Evolutionary conservation across 2,888 invertebrate species (phyloP).

Genomic region (Epirrhoe alternata): DNA sequence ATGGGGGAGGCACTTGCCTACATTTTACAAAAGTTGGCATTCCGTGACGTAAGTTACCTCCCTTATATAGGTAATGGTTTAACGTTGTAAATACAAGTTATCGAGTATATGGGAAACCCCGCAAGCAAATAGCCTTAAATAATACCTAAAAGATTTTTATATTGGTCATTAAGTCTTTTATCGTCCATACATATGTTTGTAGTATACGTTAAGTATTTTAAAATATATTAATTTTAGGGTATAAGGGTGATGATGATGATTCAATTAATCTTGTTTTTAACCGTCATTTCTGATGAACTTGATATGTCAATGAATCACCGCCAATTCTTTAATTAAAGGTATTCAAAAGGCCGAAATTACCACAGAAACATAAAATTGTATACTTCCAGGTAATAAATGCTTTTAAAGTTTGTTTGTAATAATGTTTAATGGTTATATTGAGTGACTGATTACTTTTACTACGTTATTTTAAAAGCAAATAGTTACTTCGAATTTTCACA

Average conservation of each 20-base stretch:
- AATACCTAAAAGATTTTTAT: neutral
- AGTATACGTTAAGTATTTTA: no score
- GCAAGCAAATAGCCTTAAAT: neutral
- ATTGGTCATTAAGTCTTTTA: no score
- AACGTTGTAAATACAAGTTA: neutral
- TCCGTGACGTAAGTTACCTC: no score
- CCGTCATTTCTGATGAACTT: neutral
- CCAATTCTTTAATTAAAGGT: neutral
- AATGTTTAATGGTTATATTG: neutral
- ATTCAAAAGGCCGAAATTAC: neutral
- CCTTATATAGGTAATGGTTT: no score
- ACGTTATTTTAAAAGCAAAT: no score
- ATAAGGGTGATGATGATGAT: no score
- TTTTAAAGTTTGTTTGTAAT: constrained; percentile 13
- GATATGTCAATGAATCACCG: neutral
- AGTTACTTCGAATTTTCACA: no score
- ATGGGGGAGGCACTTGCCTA: no score
- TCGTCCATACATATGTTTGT: neutral
- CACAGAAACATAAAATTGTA: constrained; percentile 10
- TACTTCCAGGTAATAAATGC: constrained; percentile 24
- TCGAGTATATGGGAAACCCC: neutral
- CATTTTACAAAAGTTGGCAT: no score
- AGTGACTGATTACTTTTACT: neutral
- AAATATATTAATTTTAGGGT: no score
- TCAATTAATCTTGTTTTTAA: no score